Evolutionary conservation across 1,140 invertebrate genomes (phyloP).

Genomic region (Temnothorax curvispinosus): DNA sequence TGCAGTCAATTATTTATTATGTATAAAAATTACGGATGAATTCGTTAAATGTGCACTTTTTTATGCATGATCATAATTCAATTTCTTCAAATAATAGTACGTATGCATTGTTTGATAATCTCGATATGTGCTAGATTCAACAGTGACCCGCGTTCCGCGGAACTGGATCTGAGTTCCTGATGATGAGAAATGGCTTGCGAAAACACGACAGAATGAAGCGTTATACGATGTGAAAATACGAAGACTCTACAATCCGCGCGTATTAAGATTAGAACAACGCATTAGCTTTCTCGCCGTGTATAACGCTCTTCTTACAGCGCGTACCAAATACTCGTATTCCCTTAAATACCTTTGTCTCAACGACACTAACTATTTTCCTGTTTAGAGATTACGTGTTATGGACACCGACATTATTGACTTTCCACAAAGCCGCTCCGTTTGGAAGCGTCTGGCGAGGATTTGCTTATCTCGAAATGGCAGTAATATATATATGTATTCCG

Average conservation of each 20-base stretch:
- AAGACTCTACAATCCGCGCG: conserved; percentile 47
- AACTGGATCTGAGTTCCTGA: conserved; percentile 48
- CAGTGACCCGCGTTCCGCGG: conserved; percentile 35
- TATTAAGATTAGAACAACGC: conserved; percentile 29
- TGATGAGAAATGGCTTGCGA: conserved; percentile 30
- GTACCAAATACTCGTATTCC: conserved; percentile 11
- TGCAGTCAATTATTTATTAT: not conserved
- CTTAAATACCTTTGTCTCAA: conserved; percentile 25
- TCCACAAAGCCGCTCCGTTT: conserved; percentile 42
- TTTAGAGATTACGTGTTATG: conserved; percentile 27
- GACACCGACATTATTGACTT: conserved; percentile 61
- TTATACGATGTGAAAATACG: conserved; percentile 59
- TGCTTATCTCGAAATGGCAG: conserved; percentile 56
- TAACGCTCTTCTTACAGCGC: conserved; percentile 33
- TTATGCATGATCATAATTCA: not conserved
- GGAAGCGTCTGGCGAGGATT: conserved; percentile 30
- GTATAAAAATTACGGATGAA: not conserved
- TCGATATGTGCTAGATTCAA: conserved; percentile 15
- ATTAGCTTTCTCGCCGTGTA: not conserved
- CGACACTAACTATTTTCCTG: conserved; percentile 24
- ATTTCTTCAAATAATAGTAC: not conserved
- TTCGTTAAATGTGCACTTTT: not conserved
- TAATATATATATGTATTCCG: conserved; percentile 53
- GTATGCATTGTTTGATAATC: not conserved
- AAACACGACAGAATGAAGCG: conserved; percentile 57